phyloP scores from a whole-genome alignment of 1,140 invertebrate genomes.

The Drosophila kikkawai region DNA sequence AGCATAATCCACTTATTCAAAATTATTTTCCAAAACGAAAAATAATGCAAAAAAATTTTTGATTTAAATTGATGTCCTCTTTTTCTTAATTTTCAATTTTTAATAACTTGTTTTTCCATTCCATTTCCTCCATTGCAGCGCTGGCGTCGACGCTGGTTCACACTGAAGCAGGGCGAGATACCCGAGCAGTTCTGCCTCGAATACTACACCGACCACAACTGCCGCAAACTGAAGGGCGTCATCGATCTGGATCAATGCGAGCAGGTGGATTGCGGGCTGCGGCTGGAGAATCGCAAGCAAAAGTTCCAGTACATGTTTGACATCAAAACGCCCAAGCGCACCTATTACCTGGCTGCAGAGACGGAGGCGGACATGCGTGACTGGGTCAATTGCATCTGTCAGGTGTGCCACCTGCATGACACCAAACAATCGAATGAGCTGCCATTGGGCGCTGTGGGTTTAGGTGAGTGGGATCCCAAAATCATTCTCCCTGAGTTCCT shows the following conservation, averaged over 20 bases:
- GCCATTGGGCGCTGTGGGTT: constrained; percentile 53
- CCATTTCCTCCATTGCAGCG: constrained; percentile 87
- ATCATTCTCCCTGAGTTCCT: neutral
- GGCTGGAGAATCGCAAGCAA: constrained; percentile 92
- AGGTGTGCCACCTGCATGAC: constrained; percentile 94
- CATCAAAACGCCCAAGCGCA: constrained; percentile 94
- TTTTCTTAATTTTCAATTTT: constrained; percentile 8
- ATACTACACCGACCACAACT: constrained; percentile 95
- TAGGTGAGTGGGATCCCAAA: constrained; percentile 48
- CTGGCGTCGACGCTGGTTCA: constrained; percentile 97
- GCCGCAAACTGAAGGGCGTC: constrained; percentile 94
- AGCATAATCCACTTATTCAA: neutral
- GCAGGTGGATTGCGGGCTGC: constrained; percentile 95
- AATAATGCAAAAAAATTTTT: neutral
- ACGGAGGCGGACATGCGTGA: constrained; percentile 96
- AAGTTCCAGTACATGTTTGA: constrained; percentile 95
- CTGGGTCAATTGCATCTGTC: constrained; percentile 97
- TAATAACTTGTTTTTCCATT: constrained; percentile 22
- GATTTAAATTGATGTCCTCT: neutral
- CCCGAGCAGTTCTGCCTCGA: constrained; percentile 97
- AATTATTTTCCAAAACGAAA: too few species aligned
- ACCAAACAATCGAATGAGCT: constrained; percentile 79
- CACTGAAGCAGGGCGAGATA: constrained; percentile 94
- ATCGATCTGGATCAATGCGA: constrained; percentile 98
- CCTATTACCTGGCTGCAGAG: constrained; percentile 96